phyloP scores from a whole-genome alignment of 2,113 vertebrate species.

The Cyprinodon brontotheroides region DNA sequence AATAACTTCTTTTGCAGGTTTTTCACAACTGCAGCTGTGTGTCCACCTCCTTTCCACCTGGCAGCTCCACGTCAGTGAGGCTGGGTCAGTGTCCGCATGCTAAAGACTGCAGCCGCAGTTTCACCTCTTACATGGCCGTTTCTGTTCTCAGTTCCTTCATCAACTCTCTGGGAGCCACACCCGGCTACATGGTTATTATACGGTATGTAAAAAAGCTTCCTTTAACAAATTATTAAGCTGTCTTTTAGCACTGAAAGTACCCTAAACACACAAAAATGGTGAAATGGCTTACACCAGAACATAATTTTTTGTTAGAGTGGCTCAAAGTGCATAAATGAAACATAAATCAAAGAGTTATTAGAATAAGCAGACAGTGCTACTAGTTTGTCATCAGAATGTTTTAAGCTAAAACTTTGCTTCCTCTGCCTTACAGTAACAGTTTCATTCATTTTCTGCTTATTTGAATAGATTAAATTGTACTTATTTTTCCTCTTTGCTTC shows the following conservation, averaged over 20 bases:
- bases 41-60: constrained; percentile 59
- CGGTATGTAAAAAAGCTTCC: constrained; percentile 70
- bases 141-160: constrained; percentile 79
- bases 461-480: too few species aligned
- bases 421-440: too few species aligned
- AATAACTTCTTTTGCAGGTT: constrained; percentile 72
- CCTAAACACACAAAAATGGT: too few species aligned
- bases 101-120: constrained; percentile 79
- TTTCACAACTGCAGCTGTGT: constrained; percentile 92
- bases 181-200: constrained; percentile 81
- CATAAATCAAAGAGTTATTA: not conserved
- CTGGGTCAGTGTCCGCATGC: constrained; percentile 85
- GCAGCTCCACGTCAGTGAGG: constrained; percentile 78
- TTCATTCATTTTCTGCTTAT: too few species aligned
- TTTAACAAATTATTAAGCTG: not conserved
- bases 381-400: too few species aligned
- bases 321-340: too few species aligned
- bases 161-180: constrained; percentile 75
- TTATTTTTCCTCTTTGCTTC: not conserved
- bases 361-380: too few species aligned
- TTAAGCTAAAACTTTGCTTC: too few species aligned
- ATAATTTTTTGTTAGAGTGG: too few species aligned
- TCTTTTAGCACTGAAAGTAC: not conserved
- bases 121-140: constrained; percentile 80
- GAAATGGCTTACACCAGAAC: too few species aligned